Evolutionary conservation across 2,888 invertebrate species (phyloP).

Genomic region (Torymus auratus): DNA sequence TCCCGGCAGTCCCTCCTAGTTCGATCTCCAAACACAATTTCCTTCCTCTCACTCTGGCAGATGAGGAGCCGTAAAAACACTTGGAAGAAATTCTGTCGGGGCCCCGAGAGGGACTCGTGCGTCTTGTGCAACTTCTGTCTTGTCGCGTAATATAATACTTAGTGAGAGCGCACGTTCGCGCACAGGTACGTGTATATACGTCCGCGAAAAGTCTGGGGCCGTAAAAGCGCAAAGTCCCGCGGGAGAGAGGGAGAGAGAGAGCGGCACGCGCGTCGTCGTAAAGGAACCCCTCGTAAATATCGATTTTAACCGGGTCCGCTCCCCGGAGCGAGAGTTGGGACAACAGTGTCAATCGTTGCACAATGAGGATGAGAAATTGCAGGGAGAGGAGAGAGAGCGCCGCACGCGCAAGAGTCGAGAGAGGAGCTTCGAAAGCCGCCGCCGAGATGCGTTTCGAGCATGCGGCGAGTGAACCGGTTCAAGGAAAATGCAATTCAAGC

Average conservation of each 20-base stretch:
- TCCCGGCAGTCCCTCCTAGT: too few relatives aligned
- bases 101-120: too few relatives aligned
- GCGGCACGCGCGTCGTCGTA: constrained; percentile 47
- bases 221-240: constrained; percentile 19
- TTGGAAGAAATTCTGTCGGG: neutral
- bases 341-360: constrained; percentile 62
- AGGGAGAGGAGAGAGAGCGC: neutral
- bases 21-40: constrained; percentile 2
- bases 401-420: neutral
- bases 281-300: constrained; percentile 55
- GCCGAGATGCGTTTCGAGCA: too few relatives aligned
- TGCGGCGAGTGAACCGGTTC: neutral
- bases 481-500: too few relatives aligned
- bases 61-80: neutral
- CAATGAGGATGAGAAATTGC: constrained; percentile 53
- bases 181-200: neutral
- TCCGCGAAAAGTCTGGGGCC: constrained; percentile 1
- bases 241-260: neutral
- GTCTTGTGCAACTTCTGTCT: constrained; percentile 21
- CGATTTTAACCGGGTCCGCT: constrained; percentile 49
- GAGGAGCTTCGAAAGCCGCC: constrained; percentile 1
- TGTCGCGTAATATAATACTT: constrained; percentile 27
- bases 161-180: neutral
- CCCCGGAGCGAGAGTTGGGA: constrained; percentile 54
- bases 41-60: neutral